Evolutionary conservation across 2,888 invertebrate species (phyloP), one percentile per base, ranked within the genome.

Genomic region (Aplocera efformata): DNA sequence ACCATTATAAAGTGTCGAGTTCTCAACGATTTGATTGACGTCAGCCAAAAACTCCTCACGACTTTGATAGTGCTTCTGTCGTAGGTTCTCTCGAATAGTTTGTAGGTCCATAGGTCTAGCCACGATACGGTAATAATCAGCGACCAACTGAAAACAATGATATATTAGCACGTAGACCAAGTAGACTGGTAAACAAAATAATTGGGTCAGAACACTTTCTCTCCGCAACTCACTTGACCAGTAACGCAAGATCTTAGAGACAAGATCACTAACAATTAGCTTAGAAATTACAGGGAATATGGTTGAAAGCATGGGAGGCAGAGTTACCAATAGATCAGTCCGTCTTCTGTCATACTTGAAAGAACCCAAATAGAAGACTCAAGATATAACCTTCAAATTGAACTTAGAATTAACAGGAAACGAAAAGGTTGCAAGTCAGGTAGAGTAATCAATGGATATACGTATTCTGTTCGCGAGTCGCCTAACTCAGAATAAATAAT

Each of bases 91-190:
- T 25, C 98, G 89, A 60, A 99, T 98, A 0, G 96, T 96, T 78
- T 98, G 98, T 35, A 99, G 88, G 75, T 99, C 99, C 97, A 99
- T 99, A 0, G 99, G 99, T 40, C 95, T 91, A 28, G 93, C 92
- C 10, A 99, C 92, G 40, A 98, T 96, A 53, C 94, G 93, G 72
- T 97, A 94, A 79, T 99, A 99, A 77, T 99, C 99, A 0, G 96
- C 94, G 5, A 98, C 98, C 60, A 92, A 77, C 93, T 93, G 68
- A 31, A 39, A 42, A 10, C 13, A 17, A 17, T 17, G 2, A 17
- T 17, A 17, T 17, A 17, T 17, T 5, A n/a, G n/a, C n/a, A n/a
- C n/a, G n/a, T n/a, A n/a, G n/a, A n/a, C n/a, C n/a, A n/a, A n/a
- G n/a, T n/a, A n/a, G n/a, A n/a, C n/a, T n/a, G n/a, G n/a, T n/a